phyloP scores from a whole-genome alignment of 2,888 invertebrate genomes.

The Leucoptera coffeella region DNA sequence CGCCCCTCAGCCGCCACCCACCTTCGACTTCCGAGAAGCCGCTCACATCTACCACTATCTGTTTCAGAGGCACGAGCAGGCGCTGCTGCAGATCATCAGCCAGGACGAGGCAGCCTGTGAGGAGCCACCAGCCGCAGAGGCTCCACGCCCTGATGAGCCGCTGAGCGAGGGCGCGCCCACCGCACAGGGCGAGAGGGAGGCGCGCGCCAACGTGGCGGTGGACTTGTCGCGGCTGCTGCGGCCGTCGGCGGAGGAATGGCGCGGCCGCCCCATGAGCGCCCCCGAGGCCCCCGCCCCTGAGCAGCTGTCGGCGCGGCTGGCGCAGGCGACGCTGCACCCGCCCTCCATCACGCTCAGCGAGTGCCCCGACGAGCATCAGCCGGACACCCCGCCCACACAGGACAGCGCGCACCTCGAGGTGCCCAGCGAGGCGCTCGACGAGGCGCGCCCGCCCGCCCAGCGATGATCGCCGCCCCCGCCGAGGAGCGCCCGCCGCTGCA shows the following conservation, averaged over 20 bases:
- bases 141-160: conserved; percentile 19
- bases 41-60: conserved; percentile 38
- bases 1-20: conserved; percentile 30
- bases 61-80: conserved; percentile 33
- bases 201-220: conserved; percentile 43
- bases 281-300: conserved; percentile 46
- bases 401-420: too few relatives aligned
- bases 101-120: too few relatives aligned
- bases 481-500: conserved; percentile 30
- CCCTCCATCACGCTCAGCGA: too few relatives aligned
- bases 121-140: conserved; percentile 8
- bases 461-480: conserved; percentile 17
- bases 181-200: conserved; percentile 30
- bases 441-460: conserved; percentile 25
- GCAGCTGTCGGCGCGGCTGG: too few relatives aligned
- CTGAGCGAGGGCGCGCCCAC: conserved; percentile 40
- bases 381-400: too few relatives aligned
- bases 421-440: too few relatives aligned
- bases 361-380: too few relatives aligned
- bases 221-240: conserved; percentile 34
- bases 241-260: conserved; percentile 18
- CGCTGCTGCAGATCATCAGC: conserved; percentile 35
- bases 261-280: conserved; percentile 20
- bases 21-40: conserved; percentile 35
- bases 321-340: too few relatives aligned